Conservation (phyloP, 2,888 invertebrate species). For the Orchesellides sinensis region DNA sequence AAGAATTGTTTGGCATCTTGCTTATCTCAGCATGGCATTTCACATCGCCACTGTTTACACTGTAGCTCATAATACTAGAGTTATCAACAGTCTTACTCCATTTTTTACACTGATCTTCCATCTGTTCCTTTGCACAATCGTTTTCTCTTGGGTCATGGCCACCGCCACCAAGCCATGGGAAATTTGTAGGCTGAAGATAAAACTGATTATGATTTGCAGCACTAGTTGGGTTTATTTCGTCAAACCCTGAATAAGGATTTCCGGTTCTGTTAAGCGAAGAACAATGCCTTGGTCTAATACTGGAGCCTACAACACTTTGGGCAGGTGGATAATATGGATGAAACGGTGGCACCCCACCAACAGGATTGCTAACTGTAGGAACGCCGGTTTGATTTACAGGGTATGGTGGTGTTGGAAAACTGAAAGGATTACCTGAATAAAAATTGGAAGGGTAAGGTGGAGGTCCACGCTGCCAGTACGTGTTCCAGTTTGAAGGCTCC, state of each 20-base stretch:
- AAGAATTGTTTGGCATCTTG: background rate
- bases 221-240: no score
- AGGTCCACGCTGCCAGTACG: background rate
- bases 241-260: no score
- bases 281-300: no score
- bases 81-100: constrained; percentile 18
- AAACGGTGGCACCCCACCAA: no score
- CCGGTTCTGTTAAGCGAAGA: no score
- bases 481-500: background rate
- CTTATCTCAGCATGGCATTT: background rate
- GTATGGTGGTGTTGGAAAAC: no score
- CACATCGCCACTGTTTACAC: background rate
- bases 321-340: background rate
- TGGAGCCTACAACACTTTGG: background rate
- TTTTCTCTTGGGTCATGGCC: no score
- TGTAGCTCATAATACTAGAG: constrained; percentile 1
- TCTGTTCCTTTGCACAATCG: background rate
- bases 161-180: no score
- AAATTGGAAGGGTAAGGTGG: background rate
- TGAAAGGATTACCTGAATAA: background rate
- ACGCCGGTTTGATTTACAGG: no score
- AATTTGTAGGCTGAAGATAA: no score
- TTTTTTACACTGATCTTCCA: background rate
- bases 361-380: background rate
- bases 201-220: no score